phyloP scores from a whole-genome alignment of 2,888 invertebrate species.

The Eledone cirrhosa region DNA sequence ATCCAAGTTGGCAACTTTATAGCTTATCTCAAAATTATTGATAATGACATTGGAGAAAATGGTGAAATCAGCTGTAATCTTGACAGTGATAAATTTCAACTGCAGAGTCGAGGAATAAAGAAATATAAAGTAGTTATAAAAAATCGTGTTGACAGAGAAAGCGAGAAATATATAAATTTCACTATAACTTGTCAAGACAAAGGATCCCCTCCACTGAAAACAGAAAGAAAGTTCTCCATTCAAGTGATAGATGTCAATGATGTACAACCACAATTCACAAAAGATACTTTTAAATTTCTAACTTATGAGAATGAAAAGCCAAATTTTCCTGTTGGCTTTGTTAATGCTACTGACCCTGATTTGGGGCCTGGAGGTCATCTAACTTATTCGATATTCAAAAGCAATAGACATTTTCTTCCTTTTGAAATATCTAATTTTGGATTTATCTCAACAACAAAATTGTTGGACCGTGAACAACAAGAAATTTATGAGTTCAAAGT shows the following conservation, averaged over 20 bases:
- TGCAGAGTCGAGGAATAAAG: conserved; percentile 31
- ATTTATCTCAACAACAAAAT: conserved; percentile 66
- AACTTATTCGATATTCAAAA: conserved; percentile 69
- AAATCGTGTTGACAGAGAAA: conserved; percentile 46
- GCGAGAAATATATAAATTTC: conserved; percentile 39
- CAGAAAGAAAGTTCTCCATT: too few relatives aligned
- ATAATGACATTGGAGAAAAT: conserved; percentile 53
- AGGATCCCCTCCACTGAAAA: conserved; percentile 41
- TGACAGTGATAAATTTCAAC: conserved; percentile 42
- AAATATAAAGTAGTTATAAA: conserved; percentile 44
- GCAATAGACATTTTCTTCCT: conserved; percentile 37
- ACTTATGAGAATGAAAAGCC: too few relatives aligned
- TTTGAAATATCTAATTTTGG: conserved; percentile 66
- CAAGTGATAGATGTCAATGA: too few relatives aligned
- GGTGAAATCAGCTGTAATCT: conserved; percentile 50
- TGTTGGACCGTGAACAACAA: conserved; percentile 42
- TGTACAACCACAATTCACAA: too few relatives aligned
- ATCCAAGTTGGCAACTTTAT: conserved; percentile 47
- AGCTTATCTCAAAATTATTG: conserved; percentile 53
- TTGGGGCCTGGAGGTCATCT: conserved; percentile 41
- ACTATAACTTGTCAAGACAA: conserved; percentile 48
- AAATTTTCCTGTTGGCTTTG: conserved; percentile 38
- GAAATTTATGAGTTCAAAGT: conserved; percentile 40
- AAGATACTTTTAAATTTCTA: too few relatives aligned
- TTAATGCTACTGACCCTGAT: conserved; percentile 49